Base-by-base conservation (phyloP, 2,797 vertebrate species). In the Clarias platycephalus region DNA sequence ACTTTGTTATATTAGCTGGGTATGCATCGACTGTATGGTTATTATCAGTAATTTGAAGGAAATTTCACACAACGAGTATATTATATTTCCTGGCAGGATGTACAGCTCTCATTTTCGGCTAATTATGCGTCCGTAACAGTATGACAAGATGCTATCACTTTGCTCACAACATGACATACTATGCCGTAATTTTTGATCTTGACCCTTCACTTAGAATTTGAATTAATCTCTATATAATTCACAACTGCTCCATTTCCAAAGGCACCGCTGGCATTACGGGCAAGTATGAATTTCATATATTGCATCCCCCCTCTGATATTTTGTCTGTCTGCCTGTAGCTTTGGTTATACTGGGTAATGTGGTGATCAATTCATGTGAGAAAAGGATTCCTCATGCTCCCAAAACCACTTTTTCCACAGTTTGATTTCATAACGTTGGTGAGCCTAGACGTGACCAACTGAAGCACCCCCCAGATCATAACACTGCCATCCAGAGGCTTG, bases 21-120 rank as follows among this genome's bases (percentile, higher is more conserved):
- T 89, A 86, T 85, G 78, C 86, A 89, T 88, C 71, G 66, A 78
- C 66, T 60, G 15, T 66, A 77, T 77, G 53, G 75, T 84, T 84
- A 86, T 84, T 60, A 87, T 81, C 82, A 82, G 66, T 87, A 78
- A 87, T 85, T 89, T 84, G 71, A 26, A 15, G 37, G 67, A 86
- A 80, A 83, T 85, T 80, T 70, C 60, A 80, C 62, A 44, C 66
- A 71, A 20, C 18, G 22, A 81, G 77, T 55, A 60, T 79, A 87
- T 72, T 22, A 40, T 60, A 62, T 81, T 84, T 84, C 83, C 85
- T 86, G 80, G 81, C 80, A 85, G 76, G 81, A 84, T 77, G 44
- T 79, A 62, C 81, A 15, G 57, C 40, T 34, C 80, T 80, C 83
- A n/a, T 75, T 82, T 67, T 79, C 6, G 10, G 37, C 83, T 83